These are phyloP conservation scores for Phylloscopus collybita DNA, from an alignment of 2,797 vertebrate genomes.

Conservation along the genomic window DNA sequence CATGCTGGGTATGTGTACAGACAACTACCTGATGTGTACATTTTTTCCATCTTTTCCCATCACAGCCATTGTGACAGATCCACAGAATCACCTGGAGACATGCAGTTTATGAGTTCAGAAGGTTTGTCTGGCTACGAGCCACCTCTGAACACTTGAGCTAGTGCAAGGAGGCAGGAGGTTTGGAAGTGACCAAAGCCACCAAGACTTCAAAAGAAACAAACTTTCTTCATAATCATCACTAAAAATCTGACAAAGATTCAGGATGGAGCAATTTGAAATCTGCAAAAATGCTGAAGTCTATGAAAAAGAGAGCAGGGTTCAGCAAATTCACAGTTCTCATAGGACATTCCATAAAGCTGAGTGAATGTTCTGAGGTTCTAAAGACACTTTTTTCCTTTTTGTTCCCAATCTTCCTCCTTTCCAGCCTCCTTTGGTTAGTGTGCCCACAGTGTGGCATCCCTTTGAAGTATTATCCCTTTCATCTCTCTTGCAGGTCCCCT, in stretches of 20 bases:
- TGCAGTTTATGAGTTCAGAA: neutral
- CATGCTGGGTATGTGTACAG: neutral
- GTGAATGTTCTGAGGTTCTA: neutral
- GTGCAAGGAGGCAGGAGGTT: neutral
- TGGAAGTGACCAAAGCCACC: neutral
- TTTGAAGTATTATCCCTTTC: neutral
- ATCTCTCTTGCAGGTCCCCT: neutral
- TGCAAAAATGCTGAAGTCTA: neutral
- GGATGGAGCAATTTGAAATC: neutral
- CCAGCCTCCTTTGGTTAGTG: neutral
- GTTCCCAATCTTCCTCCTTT: neutral
- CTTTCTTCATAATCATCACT: neutral
- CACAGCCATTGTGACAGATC: neutral
- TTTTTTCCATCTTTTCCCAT: neutral
- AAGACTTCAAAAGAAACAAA: conserved; percentile 11
- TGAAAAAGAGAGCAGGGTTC: conserved; percentile 1
- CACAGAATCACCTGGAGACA: neutral
- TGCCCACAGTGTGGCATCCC: neutral
- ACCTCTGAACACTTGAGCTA: neutral
- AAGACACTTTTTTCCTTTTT: neutral
- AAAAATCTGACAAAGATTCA: conserved; percentile 1
- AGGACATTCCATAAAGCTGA: neutral
- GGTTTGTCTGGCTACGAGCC: neutral
- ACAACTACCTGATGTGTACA: neutral
- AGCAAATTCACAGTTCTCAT: neutral